These are phyloP conservation scores for Lamprologus tigripictilis DNA, from an alignment of 2,113 vertebrate species.

Conservation along the genomic window DNA sequence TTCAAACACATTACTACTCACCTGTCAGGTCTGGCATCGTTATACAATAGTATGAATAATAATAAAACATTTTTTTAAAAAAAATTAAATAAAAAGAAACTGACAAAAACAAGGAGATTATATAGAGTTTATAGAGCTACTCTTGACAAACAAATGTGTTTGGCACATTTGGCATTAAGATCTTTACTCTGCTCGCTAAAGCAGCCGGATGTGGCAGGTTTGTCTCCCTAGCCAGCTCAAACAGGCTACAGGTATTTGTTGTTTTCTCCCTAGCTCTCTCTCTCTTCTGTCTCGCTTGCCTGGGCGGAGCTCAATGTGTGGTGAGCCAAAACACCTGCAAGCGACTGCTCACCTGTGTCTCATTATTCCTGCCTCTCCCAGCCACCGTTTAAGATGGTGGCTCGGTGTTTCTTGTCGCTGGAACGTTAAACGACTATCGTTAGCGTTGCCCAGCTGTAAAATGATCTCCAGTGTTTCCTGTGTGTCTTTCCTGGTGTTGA, in stretches of 20 bases:
- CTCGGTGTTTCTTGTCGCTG: accelerated
- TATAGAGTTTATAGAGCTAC: background rate
- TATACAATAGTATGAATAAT: background rate
- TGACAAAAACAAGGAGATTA: background rate
- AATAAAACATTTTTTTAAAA: background rate
- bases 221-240: background rate
- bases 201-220: accelerated
- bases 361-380: background rate
- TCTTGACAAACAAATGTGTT: background rate
- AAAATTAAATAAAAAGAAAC: background rate
- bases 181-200: background rate
- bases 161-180: background rate
- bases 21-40: background rate
- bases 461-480: background rate
- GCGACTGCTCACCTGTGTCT: background rate
- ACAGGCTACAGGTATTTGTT: background rate
- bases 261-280: background rate
- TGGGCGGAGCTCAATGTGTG: background rate
- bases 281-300: background rate
- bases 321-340: background rate
- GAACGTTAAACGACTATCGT: background rate
- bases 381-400: background rate
- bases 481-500: background rate
- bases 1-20: background rate
- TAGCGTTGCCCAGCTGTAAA: background rate